These are phyloP conservation scores for Copidosoma aretas DNA, from an alignment of 2,888 invertebrate species.

Conservation along the genomic window DNA sequence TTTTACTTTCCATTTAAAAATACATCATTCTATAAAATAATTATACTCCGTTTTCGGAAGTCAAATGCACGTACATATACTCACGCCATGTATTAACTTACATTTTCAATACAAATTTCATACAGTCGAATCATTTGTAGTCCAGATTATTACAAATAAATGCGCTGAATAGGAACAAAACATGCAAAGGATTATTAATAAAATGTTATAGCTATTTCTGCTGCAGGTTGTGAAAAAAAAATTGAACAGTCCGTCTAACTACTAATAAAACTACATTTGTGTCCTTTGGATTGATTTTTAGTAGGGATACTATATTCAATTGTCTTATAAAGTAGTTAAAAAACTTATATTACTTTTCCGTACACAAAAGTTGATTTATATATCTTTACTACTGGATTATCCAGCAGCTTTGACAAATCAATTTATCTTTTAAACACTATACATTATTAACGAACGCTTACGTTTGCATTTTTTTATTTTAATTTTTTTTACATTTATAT, in stretches of 20 bases:
- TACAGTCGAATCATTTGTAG: conserved; percentile 3
- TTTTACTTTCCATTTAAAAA: too few species aligned
- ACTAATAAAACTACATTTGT: conserved; percentile 8
- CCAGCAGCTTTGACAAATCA: conserved; percentile 17
- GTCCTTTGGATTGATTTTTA: conserved; percentile 17
- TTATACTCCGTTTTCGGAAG: conserved; percentile 2
- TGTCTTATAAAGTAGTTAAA: conserved; percentile 7
- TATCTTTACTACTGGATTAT: conserved; percentile 5
- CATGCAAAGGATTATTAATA: not conserved
- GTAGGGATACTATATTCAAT: conserved; percentile 8
- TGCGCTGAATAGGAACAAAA: conserved; percentile 6
- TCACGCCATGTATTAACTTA: too few species aligned
- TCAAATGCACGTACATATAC: not conserved
- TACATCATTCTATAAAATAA: too few species aligned
- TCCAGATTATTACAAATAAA: conserved; percentile 14
- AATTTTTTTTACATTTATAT: conserved; percentile 37
- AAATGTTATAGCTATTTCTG: too few species aligned
- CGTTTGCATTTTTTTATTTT: conserved; percentile 5
- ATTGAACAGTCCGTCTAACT: not conserved
- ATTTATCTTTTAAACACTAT: conserved; percentile 18
- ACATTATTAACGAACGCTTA: conserved; percentile 25
- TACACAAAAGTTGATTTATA: not conserved
- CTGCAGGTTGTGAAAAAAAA: not conserved
- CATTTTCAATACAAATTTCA: too few species aligned
- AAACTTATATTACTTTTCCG: conserved; percentile 16